These are phyloP conservation scores for Spilogale gracilis DNA, from an alignment of 2,113 vertebrate species.

Conservation along the genomic window DNA sequence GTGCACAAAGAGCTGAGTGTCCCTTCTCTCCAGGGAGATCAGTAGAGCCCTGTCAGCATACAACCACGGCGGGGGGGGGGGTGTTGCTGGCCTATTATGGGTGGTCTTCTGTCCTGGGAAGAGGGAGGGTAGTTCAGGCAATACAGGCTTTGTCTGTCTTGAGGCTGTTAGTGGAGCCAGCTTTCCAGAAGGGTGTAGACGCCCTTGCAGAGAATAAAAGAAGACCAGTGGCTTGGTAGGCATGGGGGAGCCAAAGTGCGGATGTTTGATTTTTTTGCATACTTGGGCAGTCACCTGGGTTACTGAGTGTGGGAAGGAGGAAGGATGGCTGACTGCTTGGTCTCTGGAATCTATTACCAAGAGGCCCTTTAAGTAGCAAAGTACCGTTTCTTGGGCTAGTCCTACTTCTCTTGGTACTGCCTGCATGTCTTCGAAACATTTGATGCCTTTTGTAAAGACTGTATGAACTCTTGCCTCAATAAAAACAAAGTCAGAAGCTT, in stretches of 20 bases:
- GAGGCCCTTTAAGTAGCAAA: background rate
- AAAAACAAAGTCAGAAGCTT: background rate
- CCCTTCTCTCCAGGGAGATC: conserved; percentile 73
- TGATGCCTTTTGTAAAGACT: conserved; percentile 13
- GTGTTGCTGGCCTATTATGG: conserved; percentile 23
- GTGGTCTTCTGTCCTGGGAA: conserved; percentile 48
- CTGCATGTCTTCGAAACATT: background rate
- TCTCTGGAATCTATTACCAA: background rate
- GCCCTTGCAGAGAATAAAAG: background rate
- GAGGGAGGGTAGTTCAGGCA: background rate
- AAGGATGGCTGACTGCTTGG: background rate
- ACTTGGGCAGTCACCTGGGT: background rate
- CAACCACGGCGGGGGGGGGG: conserved; percentile 50
- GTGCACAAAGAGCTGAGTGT: conserved; percentile 87
- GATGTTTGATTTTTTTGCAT: background rate
- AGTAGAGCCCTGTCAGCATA: conserved; percentile 71
- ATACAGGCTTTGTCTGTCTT: conserved; percentile 53
- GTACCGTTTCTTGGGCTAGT: background rate
- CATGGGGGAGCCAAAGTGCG: background rate
- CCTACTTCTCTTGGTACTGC: background rate
- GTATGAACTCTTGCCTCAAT: background rate
- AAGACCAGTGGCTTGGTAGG: background rate
- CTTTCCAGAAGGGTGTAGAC: background rate
- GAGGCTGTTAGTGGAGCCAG: background rate
- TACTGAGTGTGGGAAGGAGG: background rate